Evolutionary conservation across 2,113 vertebrate genomes (phyloP).

Genomic region (Orthonyx spaldingii): DNA sequence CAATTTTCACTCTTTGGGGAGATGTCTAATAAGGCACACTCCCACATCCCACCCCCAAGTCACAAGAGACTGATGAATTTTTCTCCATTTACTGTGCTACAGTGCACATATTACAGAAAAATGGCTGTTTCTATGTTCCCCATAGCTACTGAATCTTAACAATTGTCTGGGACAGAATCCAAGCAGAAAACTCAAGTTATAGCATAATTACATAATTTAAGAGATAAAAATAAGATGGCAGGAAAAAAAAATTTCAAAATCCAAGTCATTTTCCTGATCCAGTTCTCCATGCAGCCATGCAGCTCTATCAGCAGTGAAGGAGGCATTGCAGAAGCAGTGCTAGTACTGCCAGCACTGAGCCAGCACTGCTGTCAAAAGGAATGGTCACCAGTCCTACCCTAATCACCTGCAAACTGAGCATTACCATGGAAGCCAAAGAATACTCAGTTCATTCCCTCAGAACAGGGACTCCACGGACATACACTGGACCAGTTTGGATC

Average conservation of each 20-base stretch:
- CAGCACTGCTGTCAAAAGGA: not conserved
- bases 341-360: not conserved
- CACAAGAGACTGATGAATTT: slow-evolving; percentile 25
- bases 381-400: not conserved
- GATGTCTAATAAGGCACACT: slow-evolving; percentile 31
- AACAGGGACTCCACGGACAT: not conserved
- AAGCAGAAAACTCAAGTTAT: slow-evolving; percentile 48
- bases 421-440: not conserved
- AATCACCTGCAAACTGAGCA: not conserved
- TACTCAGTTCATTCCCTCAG: not conserved
- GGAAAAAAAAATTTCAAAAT: not conserved
- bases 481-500: not conserved
- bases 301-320: not conserved
- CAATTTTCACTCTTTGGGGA: slow-evolving; percentile 20
- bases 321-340: not conserved
- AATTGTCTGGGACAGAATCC: slow-evolving; percentile 34
- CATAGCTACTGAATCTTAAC: slow-evolving; percentile 27
- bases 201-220: slow-evolving; percentile 52
- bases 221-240: slow-evolving; percentile 31
- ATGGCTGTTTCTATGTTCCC: not conserved
- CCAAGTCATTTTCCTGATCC: not conserved
- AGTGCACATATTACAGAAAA: not conserved
- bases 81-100: slow-evolving; percentile 18
- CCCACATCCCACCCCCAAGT: slow-evolving; percentile 20
- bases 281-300: not conserved